phyloP scores from a whole-genome alignment of 2,113 vertebrate species.

The Malurus alboscapulatus region DNA sequence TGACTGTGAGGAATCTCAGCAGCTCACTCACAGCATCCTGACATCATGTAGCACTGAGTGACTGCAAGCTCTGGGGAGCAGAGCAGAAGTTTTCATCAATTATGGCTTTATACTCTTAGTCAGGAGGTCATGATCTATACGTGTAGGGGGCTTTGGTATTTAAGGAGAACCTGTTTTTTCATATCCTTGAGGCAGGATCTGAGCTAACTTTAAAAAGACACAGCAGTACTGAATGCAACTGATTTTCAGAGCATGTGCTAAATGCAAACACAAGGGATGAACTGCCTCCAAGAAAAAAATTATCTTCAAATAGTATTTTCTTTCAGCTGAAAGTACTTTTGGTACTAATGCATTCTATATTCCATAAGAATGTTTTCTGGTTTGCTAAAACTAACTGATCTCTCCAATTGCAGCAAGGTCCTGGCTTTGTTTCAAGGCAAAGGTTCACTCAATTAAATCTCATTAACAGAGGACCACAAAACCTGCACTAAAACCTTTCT shows the following conservation, averaged over 20 bases:
- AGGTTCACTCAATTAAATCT: conserved; percentile 20
- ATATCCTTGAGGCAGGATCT: background rate
- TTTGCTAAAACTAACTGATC: background rate
- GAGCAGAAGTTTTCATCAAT: background rate
- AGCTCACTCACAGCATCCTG: background rate
- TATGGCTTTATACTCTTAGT: background rate
- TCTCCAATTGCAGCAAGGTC: background rate
- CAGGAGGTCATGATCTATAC: background rate
- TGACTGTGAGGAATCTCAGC: background rate
- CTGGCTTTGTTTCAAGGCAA: conserved; percentile 17
- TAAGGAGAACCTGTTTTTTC: background rate
- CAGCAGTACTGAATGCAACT: background rate
- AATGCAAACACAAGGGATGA: background rate
- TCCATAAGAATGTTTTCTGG: background rate
- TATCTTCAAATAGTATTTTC: background rate
- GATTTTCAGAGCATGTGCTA: background rate
- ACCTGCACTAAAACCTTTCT: background rate
- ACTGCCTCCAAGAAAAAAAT: background rate
- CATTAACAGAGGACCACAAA: conserved; percentile 20
- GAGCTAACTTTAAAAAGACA: background rate
- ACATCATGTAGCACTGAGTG: rapidly evolving
- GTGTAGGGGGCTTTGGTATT: background rate
- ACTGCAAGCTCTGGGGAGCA: background rate
- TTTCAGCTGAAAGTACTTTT: background rate
- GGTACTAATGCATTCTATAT: background rate